Base-by-base conservation (phyloP, 2,888 invertebrate species). In the Cheilosia grossa region DNA sequence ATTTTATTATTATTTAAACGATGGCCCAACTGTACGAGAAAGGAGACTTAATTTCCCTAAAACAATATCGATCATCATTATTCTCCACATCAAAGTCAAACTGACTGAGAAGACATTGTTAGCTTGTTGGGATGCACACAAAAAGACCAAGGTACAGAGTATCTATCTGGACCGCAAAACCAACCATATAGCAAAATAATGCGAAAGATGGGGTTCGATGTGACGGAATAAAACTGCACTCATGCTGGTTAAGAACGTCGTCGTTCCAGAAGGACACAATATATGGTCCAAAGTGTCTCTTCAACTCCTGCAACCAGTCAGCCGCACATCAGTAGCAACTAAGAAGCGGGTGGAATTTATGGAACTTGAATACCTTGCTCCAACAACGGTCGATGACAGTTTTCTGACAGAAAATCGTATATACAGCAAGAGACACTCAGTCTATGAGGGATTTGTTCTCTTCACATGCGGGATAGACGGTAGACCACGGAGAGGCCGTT, bases 271-370 rank as follows among this genome's bases (percentile, higher is more conserved):
- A 77, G 51, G 63, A 64, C 56, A 61, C 49, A 75, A 47, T 51
- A 58, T 49, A 61, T 59, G 51, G 51, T 42, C 53, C 61, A 75
- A 69, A 58, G 63, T 56, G 64, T 75, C 17, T 75, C 69, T 69
- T 75, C 51, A 47, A 49, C 47, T 58, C 47, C 6, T 19, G 49
- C 56, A 51, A 77, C 51, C 67, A 75, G 66, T 67, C 49, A 33
- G 27, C 58, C 54, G 17, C 30, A 51, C n/a, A 13, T 37, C 24
- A 19, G 59, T 49, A 59, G 21, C 51, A 61, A 44, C 44, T 59
- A 53, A 58, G 78, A 66, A 66, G 82, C 53, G 82, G 79, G 82
- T 82, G 79, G 82, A 82, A 82, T 82, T 72, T 79, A 82, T 82
- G 82, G 82, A 82, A 82, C 81, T 77, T 59, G 77, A 82, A 73